These are phyloP conservation scores for Aurelia coerulea DNA, from an alignment of 30 jellyfish, hydroid and myxozoan genomes.

Conservation along the genomic window DNA sequence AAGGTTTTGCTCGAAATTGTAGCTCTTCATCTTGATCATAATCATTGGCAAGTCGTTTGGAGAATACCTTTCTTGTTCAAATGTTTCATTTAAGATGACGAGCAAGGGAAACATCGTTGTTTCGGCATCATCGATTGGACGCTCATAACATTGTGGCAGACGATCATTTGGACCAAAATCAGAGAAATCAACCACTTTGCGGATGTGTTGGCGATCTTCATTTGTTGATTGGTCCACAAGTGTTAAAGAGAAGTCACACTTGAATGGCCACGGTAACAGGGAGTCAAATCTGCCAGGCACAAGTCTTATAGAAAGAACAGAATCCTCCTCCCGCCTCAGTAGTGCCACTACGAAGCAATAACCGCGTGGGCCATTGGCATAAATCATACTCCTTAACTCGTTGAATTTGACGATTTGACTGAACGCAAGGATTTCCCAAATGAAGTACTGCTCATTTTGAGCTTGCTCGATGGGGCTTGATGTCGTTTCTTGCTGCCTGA, in stretches of 20 bases:
- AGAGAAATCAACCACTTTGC: slow-evolving; percentile 30
- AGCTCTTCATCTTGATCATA: slow-evolving; percentile 24
- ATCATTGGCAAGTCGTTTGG: slow-evolving; percentile 17
- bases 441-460: background rate
- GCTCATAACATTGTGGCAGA: slow-evolving; percentile 38
- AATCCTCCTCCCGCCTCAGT: slow-evolving; percentile 14
- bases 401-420: slow-evolving; percentile 1
- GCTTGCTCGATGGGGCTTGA: background rate
- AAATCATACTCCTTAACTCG: slow-evolving; percentile 20
- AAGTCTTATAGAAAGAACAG: slow-evolving; percentile 27
- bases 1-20: slow-evolving; percentile 39
- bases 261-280: slow-evolving; percentile 60
- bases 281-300: slow-evolving; percentile 47
- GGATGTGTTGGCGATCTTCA: slow-evolving; percentile 15
- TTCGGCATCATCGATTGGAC: background rate
- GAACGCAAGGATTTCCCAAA: background rate
- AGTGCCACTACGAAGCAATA: slow-evolving; percentile 25
- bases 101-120: slow-evolving; percentile 15
- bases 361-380: slow-evolving; percentile 55
- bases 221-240: slow-evolving; percentile 15
- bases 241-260: slow-evolving; percentile 25
- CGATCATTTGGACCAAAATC: slow-evolving; percentile 21
- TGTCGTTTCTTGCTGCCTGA: background rate
- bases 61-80: slow-evolving; percentile 10
- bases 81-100: slow-evolving; percentile 15